Evolutionary conservation across 2,113 vertebrate species (phyloP).

Genomic region (Platichthys stellatus): DNA sequence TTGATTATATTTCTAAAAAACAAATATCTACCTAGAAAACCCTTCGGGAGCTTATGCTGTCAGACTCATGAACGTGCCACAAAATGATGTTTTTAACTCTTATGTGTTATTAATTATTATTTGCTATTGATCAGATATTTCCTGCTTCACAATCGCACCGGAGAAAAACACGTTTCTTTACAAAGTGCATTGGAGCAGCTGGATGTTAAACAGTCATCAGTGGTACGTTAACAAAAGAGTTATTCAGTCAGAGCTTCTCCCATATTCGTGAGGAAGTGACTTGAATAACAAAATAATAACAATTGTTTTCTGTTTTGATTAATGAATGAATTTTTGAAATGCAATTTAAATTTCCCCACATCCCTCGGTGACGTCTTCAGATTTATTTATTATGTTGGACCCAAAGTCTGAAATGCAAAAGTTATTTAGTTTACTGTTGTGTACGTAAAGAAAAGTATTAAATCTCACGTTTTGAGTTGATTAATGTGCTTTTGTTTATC

Average conservation of each 20-base stretch:
- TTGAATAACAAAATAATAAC: too few species aligned
- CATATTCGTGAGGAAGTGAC: too few species aligned
- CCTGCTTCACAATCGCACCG: too few species aligned
- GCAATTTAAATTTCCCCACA: too few species aligned
- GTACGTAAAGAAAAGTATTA: background rate
- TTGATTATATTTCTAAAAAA: background rate
- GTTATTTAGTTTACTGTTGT: slow-evolving; percentile 12
- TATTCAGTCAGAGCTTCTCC: too few species aligned
- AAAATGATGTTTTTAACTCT: background rate
- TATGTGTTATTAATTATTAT: background rate
- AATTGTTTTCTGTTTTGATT: background rate
- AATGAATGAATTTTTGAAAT: background rate
- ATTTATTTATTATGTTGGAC: too few species aligned
- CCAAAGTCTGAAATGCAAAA: background rate
- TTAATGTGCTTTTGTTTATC: background rate
- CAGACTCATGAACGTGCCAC: background rate
- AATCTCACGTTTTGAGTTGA: too few species aligned
- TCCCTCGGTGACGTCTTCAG: too few species aligned
- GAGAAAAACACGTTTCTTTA: too few species aligned
- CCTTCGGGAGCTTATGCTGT: background rate
- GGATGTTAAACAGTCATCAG: too few species aligned
- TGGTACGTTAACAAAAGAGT: too few species aligned
- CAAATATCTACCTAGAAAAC: background rate
- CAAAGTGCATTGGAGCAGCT: too few species aligned
- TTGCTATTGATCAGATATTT: background rate